Conservation (phyloP, 2,113 vertebrate species). For the Podarcis muralis region DNA sequence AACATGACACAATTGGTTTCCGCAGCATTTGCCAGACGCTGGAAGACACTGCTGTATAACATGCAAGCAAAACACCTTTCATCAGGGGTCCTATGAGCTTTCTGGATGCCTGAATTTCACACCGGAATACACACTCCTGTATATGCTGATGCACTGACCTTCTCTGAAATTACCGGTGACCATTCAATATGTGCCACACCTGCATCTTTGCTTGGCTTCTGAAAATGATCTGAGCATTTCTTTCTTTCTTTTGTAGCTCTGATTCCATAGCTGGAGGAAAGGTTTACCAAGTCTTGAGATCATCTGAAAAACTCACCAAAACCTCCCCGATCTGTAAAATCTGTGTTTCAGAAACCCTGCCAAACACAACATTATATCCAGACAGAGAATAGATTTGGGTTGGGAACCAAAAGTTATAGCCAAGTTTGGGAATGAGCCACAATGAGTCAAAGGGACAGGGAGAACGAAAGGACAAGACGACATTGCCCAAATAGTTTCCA, state of each 20-base stretch:
- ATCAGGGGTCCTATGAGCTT: not conserved
- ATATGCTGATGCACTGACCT: not conserved
- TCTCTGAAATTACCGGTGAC: not conserved
- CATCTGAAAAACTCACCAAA: rapidly evolving
- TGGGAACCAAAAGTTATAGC: not conserved
- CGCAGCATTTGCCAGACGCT: not conserved
- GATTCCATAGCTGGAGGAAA: not conserved
- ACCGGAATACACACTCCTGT: not conserved
- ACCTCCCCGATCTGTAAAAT: not conserved
- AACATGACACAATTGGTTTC: not conserved
- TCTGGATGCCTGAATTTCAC: not conserved
- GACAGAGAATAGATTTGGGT: not conserved
- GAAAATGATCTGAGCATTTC: not conserved
- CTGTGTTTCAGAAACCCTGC: constrained; percentile 21
- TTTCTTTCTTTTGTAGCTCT: not conserved
- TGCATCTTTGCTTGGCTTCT: not conserved
- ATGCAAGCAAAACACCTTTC: not conserved
- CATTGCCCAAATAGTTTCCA: constrained; percentile 9
- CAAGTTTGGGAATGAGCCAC: constrained; percentile 42
- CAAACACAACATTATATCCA: not conserved
- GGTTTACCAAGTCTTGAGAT: not conserved
- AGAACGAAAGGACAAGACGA: constrained; percentile 1
- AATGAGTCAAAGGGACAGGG: not conserved
- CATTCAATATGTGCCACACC: not conserved
- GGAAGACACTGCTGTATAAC: not conserved